Percentiles rank a stretch among this genome's conserved stretches.
These are phyloP conservation scores for Apaloderma vittatum DNA, from an alignment of 2,113 vertebrate genomes.

Conservation along the genomic window DNA sequence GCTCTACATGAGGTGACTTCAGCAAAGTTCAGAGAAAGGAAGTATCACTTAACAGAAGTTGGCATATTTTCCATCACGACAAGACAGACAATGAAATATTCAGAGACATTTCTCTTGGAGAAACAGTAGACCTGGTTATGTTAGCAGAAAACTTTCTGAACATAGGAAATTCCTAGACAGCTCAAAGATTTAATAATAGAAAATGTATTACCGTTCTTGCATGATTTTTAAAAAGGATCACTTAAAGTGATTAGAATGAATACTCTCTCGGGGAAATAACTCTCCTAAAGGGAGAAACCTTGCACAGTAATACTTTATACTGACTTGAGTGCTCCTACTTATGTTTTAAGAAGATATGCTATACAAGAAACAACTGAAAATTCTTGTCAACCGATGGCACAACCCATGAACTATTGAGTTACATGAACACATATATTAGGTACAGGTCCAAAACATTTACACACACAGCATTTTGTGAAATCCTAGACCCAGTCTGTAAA, in stretches of 20 bases:
- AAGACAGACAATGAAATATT: neutral
- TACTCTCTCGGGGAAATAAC: neutral
- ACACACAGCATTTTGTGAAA: neutral
- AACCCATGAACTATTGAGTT: neutral
- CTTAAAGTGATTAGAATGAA: neutral
- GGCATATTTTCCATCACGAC: neutral
- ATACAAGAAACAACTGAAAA: neutral
- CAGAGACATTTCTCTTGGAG: neutral
- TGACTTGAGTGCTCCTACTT: neutral
- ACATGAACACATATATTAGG: neutral
- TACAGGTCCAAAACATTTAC: neutral
- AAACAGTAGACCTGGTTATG: neutral
- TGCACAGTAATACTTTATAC: neutral
- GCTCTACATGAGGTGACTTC: neutral
- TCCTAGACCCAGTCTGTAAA: neutral
- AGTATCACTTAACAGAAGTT: neutral
- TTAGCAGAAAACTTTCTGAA: neutral
- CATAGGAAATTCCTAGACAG: neutral
- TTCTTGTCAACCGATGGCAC: neutral
- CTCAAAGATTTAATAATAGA: neutral
- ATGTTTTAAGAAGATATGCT: neutral
- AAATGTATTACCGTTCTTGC: neutral
- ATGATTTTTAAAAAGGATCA: neutral
- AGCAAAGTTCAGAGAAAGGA: neutral
- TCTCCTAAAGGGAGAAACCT: neutral